These are phyloP conservation scores for Labrus mixtus DNA, from an alignment of 2,113 vertebrate species.

Conservation along the genomic window DNA sequence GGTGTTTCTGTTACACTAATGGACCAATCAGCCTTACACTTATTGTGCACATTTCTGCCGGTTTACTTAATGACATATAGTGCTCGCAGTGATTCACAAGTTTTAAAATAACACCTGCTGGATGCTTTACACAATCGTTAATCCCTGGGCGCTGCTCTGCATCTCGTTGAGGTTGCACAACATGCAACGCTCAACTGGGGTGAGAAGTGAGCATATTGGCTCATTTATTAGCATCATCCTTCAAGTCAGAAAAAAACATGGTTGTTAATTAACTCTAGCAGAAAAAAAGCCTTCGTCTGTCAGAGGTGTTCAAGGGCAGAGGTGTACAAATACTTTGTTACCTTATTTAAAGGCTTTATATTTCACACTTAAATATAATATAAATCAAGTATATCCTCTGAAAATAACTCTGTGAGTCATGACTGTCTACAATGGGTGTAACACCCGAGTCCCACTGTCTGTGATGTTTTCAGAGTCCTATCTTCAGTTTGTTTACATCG, in stretches of 20 bases:
- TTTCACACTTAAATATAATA: too few relatives aligned
- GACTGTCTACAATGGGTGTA: too few relatives aligned
- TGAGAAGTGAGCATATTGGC: neutral
- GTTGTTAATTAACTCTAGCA: neutral
- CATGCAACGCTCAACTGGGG: neutral
- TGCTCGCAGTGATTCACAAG: neutral
- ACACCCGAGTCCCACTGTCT: too few relatives aligned
- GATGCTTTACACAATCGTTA: neutral
- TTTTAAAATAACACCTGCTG: too few relatives aligned
- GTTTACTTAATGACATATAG: neutral
- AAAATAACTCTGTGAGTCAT: too few relatives aligned
- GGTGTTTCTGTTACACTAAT: neutral
- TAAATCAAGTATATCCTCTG: too few relatives aligned
- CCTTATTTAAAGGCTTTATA: too few relatives aligned
- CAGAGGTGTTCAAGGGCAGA: neutral
- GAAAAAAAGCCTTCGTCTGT: neutral
- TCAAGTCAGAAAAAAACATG: neutral
- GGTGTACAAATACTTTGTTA: too few relatives aligned
- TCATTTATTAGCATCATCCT: neutral
- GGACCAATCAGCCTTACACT: too few relatives aligned
- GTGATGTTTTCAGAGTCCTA: too few relatives aligned
- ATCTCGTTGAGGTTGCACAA: neutral
- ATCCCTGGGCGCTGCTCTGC: neutral
- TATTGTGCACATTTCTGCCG: too few relatives aligned
- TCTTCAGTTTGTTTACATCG: too few relatives aligned